phyloP scores from a whole-genome alignment of 2,888 invertebrate species.

The Myopa tessellatipennis region DNA sequence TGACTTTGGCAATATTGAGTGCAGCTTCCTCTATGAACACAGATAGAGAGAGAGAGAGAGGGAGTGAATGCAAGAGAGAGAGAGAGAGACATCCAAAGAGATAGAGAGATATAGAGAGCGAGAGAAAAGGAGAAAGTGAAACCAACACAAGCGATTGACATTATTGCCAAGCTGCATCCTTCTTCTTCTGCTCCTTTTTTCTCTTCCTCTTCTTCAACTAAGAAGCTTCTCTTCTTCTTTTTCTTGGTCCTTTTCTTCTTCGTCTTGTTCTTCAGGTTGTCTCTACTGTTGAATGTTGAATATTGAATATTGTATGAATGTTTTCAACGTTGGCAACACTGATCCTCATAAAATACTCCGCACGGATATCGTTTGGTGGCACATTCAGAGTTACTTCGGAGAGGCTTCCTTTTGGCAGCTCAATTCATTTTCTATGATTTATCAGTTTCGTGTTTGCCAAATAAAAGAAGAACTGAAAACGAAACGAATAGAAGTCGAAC shows the following conservation, averaged over 20 bases:
- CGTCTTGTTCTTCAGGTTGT: background rate
- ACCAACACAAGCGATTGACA: background rate
- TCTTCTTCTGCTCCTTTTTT: background rate
- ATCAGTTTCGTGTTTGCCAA: slow-evolving; percentile 53
- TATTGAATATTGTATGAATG: too few relatives aligned
- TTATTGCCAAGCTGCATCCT: background rate
- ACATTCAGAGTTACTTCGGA: background rate
- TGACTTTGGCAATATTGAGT: slow-evolving; percentile 52
- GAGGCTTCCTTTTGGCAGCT: slow-evolving; percentile 29
- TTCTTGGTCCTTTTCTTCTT: background rate
- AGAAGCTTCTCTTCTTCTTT: too few relatives aligned
- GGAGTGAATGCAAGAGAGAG: background rate
- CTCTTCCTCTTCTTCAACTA: too few relatives aligned
- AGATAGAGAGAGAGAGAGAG: background rate
- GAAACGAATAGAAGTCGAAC: too few relatives aligned
- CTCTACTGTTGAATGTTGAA: background rate
- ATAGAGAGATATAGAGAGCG: background rate
- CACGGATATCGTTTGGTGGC: background rate
- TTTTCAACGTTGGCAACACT: too few relatives aligned
- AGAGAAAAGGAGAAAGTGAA: background rate
- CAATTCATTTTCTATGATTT: slow-evolving; percentile 65
- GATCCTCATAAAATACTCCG: background rate
- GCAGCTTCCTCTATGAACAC: background rate
- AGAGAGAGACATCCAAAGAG: too few relatives aligned
- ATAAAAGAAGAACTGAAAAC: too few relatives aligned